Conservation (phyloP, 2,113 vertebrate genomes). For the Sebastes fasciatus region DNA sequence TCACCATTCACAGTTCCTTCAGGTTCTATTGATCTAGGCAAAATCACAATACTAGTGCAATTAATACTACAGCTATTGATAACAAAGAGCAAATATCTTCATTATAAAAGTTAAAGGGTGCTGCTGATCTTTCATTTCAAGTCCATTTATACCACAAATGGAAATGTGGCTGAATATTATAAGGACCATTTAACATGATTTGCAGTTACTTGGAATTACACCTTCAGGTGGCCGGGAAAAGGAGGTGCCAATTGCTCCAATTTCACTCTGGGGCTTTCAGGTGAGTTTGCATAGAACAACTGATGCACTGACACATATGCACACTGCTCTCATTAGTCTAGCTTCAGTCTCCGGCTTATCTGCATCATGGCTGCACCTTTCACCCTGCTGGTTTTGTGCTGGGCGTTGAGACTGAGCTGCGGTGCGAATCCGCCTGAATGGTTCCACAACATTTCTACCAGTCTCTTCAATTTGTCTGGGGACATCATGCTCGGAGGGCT, state of each 20-base stretch:
- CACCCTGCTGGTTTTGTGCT: slow-evolving; percentile 66
- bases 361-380: slow-evolving; percentile 61
- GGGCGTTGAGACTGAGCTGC: slow-evolving; percentile 26
- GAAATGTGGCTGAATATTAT: slow-evolving; percentile 14
- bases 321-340: background rate
- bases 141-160: slow-evolving; percentile 9
- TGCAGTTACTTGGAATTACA: slow-evolving; percentile 1
- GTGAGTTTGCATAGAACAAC: slow-evolving; percentile 66
- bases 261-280: background rate
- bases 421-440: slow-evolving; percentile 46
- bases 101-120: background rate
- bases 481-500: slow-evolving; percentile 91
- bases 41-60: background rate
- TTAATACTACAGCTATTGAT: background rate
- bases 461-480: slow-evolving; percentile 83
- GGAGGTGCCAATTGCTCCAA: slow-evolving; percentile 13
- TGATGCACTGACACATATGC: slow-evolving; percentile 15
- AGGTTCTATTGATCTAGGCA: background rate
- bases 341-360: background rate
- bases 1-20: background rate
- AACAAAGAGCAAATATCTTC: background rate
- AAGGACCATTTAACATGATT: slow-evolving; percentile 26
- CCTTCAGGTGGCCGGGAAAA: background rate
- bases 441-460: slow-evolving; percentile 71
- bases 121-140: background rate